These are phyloP conservation scores for Metallyticus violacea DNA, from an alignment of 2,888 invertebrate species.

Conservation along the genomic window DNA sequence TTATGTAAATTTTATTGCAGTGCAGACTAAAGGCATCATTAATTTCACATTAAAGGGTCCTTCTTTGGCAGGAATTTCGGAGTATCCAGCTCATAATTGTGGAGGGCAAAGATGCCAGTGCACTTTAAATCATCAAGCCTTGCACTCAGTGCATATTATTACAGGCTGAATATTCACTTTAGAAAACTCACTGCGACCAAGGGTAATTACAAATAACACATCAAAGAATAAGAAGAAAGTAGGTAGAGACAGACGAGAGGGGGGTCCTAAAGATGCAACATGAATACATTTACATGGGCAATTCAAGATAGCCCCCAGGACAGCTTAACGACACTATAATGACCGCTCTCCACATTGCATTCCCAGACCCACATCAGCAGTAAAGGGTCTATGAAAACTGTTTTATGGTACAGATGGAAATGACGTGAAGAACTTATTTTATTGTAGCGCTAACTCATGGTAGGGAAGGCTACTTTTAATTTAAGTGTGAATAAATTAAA, in stretches of 20 bases:
- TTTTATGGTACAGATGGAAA: too few relatives aligned
- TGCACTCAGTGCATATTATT: background rate
- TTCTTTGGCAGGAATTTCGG: background rate
- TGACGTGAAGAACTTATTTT: too few relatives aligned
- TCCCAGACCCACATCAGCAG: too few relatives aligned
- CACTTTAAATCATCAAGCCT: background rate
- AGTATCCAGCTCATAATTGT: too few relatives aligned
- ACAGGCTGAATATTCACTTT: too few relatives aligned
- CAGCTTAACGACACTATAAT: background rate
- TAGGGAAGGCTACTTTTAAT: too few relatives aligned
- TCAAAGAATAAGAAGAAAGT: too few relatives aligned
- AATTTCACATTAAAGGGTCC: background rate
- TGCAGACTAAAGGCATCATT: background rate
- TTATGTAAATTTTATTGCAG: background rate
- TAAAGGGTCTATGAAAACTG: too few relatives aligned
- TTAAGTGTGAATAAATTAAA: too few relatives aligned
- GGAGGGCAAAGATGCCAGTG: background rate
- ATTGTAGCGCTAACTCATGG: too few relatives aligned
- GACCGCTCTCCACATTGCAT: too few relatives aligned
- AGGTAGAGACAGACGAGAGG: background rate
- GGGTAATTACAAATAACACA: background rate
- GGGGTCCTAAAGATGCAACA: background rate
- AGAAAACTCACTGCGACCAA: background rate
- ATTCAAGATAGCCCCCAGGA: background rate
- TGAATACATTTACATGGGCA: background rate